Evolutionary conservation across 2,888 invertebrate genomes (phyloP).

Genomic region (Phalera bucephala): DNA sequence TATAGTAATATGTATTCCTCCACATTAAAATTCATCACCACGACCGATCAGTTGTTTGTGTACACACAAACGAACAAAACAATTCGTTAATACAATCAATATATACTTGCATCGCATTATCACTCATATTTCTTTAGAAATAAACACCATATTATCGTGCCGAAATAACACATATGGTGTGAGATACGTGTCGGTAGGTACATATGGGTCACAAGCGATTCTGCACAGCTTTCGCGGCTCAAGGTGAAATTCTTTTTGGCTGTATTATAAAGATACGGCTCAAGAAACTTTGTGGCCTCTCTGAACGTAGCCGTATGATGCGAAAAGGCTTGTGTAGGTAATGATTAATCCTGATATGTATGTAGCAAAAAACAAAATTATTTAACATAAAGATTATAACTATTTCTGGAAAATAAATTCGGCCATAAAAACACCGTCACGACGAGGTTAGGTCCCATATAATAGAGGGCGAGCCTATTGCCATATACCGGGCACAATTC

Average conservation of each 20-base stretch:
- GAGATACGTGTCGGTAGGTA: conserved; percentile 6
- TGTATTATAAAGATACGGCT: conserved; percentile 22
- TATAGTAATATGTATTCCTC: neutral
- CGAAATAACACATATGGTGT: conserved; percentile 3
- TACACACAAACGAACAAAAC: conserved; percentile 2
- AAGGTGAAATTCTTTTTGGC: conserved; percentile 60
- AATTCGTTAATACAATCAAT: neutral
- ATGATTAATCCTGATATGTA: no score
- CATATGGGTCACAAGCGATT: conserved; percentile 18
- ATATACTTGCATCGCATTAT: neutral
- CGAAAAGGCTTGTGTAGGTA: no score
- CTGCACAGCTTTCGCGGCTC: conserved; percentile 55
- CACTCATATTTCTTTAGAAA: neutral
- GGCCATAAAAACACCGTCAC: no score
- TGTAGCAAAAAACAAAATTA: no score
- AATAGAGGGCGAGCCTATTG: no score
- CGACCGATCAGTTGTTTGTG: conserved; percentile 4
- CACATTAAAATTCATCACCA: neutral
- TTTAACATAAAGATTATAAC: no score
- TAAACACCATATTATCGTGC: conserved; percentile 12
- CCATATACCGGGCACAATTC: no score
- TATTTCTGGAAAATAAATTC: no score
- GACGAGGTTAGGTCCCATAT: no score
- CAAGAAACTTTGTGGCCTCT: no score
- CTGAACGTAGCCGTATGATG: no score